Evolutionary conservation across 1,140 invertebrate genomes (phyloP), one percentile per base, ranked within the genome.

Genomic region (Heterodera carotae): DNA sequence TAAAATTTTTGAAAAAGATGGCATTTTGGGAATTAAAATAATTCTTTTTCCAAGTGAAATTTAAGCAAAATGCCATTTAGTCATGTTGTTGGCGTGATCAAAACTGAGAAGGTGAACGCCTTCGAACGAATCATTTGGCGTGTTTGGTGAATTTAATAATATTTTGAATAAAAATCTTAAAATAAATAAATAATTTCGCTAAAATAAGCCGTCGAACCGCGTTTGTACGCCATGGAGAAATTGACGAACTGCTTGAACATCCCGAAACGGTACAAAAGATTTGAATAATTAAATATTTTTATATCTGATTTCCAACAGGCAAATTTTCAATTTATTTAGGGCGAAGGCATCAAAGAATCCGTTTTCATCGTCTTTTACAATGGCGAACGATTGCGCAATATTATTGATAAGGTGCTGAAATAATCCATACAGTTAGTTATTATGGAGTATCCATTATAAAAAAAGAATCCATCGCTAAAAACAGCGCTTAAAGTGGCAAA

Each of bases 281-380:
- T 43, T 43, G 6, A 48, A 15, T 36, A 25, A 33, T 12, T 67
- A 18, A 29, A 75, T 15, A 76, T 69, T 69, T 22, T 27, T 67
- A n/a, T n/a, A n/a, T n/a, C n/a, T n/a, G n/a, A n/a, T n/a, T n/a
- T n/a, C n/a, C n/a, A n/a, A n/a, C n/a, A n/a, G n/a, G n/a, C n/a
- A n/a, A 76, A 25, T 27, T 25, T 78, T 80, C 27, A 79, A 71
- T n/a, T n/a, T n/a, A 39, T 73, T 67, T 73, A 88, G 88, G 88
- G 89, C 27, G 88, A 89, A 56, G 81, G 83, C 72, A 87, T 89
- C 10, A 82, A 85, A 68, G 89, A 89, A 80, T 88, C 87, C 1
- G 89, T 89, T 4, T 89, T 89, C 77, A 89, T 89, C 66, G 84
- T 89, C 60, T 89, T 89, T 76, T 88, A 89, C 75, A 89, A 89